A percentile compares a stretch with the other conserved stretches of the same genome.
Conservation (phyloP, 2,113 vertebrate genomes). For the Thalassarche chlororhynchos region DNA sequence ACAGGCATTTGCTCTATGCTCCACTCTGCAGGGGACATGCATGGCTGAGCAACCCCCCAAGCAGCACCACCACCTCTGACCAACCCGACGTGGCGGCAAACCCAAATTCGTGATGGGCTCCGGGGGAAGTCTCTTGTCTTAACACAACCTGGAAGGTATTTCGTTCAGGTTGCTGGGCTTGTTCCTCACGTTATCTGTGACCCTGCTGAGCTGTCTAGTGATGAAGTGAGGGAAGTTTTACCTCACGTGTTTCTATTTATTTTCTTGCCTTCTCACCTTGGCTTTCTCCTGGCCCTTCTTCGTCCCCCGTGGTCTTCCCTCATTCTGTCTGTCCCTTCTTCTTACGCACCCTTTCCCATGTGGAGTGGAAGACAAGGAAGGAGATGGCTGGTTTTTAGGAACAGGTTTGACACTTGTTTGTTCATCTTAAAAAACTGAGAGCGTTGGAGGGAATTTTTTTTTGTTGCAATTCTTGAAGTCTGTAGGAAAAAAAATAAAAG, state of each 20-base stretch:
- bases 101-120: neutral
- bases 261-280: neutral
- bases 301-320: rapidly evolving
- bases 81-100: rapidly evolving
- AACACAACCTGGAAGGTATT: neutral
- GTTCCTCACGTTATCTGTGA: neutral
- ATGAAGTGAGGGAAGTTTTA: neutral
- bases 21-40: rapidly evolving
- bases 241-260: neutral
- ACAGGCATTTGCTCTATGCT: neutral
- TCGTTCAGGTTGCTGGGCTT: neutral
- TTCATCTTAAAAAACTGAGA: neutral
- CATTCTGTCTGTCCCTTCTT: neutral
- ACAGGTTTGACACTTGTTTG: neutral
- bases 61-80: neutral
- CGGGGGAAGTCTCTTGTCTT: neutral
- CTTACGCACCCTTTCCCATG: neutral
- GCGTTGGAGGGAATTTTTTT: neutral
- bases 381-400: neutral
- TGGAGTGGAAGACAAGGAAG: neutral
- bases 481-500: neutral
- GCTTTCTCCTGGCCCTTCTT: neutral
- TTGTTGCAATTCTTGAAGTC: neutral
- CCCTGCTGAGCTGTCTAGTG: neutral
- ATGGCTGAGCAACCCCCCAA: neutral